Percentiles rank a stretch among this genome's conserved stretches.
Evolutionary conservation across 2,888 invertebrate species (phyloP).

Genomic region (Diogma glabrata): DNA sequence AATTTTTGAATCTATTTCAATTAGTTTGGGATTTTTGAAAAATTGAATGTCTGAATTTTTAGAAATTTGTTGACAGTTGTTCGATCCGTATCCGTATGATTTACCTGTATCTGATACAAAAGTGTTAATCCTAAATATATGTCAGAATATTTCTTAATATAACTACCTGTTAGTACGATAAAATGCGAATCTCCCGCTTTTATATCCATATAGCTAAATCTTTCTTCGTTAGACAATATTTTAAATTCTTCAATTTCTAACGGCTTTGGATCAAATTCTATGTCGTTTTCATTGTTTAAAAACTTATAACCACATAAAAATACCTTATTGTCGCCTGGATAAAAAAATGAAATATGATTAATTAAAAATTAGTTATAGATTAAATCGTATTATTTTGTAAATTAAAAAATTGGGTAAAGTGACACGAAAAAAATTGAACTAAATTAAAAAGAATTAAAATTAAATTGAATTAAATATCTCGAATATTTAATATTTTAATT

Average conservation of each 20-base stretch:
- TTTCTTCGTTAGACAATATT: slow-evolving; percentile 27
- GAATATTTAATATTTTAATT: too few relatives aligned
- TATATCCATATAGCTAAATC: slow-evolving; percentile 24
- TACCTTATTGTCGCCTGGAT: slow-evolving; percentile 4
- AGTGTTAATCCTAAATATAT: too few relatives aligned
- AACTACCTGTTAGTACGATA: slow-evolving; percentile 30
- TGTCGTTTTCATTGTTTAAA: not conserved
- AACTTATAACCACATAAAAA: not conserved
- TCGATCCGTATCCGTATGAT: not conserved
- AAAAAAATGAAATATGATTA: not conserved
- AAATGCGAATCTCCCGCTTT: slow-evolving; percentile 35
- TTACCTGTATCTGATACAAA: too few relatives aligned
- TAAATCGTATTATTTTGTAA: too few relatives aligned
- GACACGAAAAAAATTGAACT: too few relatives aligned
- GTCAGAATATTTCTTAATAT: too few relatives aligned
- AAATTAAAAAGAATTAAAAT: too few relatives aligned
- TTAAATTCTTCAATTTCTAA: slow-evolving; percentile 32
- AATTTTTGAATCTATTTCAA: not conserved
- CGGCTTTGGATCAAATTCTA: slow-evolving; percentile 31
- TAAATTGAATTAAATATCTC: too few relatives aligned
- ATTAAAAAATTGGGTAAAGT: too few relatives aligned
- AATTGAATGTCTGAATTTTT: not conserved
- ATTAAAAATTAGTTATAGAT: too few relatives aligned
- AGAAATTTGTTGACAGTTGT: slow-evolving; percentile 1
- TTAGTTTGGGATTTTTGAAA: not conserved